phyloP scores from a whole-genome alignment of 2,797 vertebrate species.

The Cheirogaleus major region DNA sequence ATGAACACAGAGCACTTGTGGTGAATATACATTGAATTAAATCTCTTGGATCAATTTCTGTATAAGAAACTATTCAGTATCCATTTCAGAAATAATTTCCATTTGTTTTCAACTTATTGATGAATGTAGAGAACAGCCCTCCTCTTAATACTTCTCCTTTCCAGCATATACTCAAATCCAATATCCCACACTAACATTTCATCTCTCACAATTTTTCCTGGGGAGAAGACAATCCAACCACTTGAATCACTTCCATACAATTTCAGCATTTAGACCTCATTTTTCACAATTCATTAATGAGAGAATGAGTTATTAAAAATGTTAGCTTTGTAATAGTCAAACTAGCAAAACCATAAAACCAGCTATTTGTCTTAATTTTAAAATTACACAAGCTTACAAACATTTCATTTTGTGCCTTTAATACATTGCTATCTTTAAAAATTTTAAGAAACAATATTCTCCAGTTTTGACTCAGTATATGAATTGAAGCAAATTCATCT shows the following conservation, averaged over 20 bases:
- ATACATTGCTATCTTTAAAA: not conserved
- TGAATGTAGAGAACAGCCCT: not conserved
- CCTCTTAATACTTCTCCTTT: not conserved
- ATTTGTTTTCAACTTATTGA: not conserved
- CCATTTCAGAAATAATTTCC: not conserved
- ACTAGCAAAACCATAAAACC: not conserved
- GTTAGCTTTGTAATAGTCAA: not conserved
- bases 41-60: not conserved
- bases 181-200: not conserved
- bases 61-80: not conserved
- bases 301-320: not conserved
- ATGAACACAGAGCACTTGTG: not conserved
- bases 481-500: not conserved
- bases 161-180: not conserved
- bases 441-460: not conserved
- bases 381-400: not conserved
- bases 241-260: not conserved
- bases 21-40: not conserved
- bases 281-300: not conserved
- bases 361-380: not conserved
- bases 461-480: not conserved
- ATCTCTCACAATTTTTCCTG: not conserved
- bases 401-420: not conserved
- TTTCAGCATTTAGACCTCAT: not conserved
- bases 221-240: not conserved